A percentile compares a stretch with the other conserved stretches of the same genome.
phyloP scores from a whole-genome alignment of 2,797 vertebrate species.

The Hyperoplus immaculatus region DNA sequence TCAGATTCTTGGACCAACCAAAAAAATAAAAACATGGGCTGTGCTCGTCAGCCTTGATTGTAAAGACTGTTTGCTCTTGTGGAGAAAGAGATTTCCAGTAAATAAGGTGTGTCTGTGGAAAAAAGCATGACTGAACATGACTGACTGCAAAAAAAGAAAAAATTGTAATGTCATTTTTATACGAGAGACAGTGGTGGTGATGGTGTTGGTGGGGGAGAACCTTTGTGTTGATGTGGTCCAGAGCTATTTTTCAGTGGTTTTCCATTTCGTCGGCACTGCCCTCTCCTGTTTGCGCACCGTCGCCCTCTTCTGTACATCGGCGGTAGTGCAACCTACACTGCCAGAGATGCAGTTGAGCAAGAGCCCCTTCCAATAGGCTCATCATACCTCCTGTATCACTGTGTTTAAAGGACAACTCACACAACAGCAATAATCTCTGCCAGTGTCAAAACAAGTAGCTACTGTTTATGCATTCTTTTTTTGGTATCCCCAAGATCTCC shows the following conservation, averaged over 20 bases:
- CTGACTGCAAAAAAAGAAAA: slow-evolving; percentile 51
- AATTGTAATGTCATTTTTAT: slow-evolving; percentile 65
- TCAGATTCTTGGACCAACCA: slow-evolving; percentile 72
- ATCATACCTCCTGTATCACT: slow-evolving; percentile 69
- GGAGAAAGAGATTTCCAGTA: slow-evolving; percentile 57
- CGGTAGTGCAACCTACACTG: slow-evolving; percentile 67
- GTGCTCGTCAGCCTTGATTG: slow-evolving; percentile 78
- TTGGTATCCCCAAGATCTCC: background rate
- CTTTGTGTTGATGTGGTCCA: slow-evolving; percentile 40
- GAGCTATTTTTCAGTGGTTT: slow-evolving; percentile 42
- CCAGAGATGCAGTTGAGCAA: slow-evolving; percentile 64
- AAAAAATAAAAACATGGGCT: slow-evolving; percentile 79
- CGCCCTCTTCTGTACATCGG: slow-evolving; percentile 59
- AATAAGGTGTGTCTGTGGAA: slow-evolving; percentile 65
- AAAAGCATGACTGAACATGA: slow-evolving; percentile 75
- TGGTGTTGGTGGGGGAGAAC: background rate
- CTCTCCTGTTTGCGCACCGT: slow-evolving; percentile 49
- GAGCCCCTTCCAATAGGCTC: slow-evolving; percentile 35
- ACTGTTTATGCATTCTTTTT: slow-evolving; percentile 54
- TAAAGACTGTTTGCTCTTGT: slow-evolving; percentile 73
- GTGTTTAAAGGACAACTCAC: slow-evolving; percentile 67
- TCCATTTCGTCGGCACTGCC: slow-evolving; percentile 59
- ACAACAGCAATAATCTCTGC: slow-evolving; percentile 85
- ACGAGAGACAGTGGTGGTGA: slow-evolving; percentile 31
- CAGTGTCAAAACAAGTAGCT: slow-evolving; percentile 64